Evolutionary conservation across 2,888 invertebrate species (phyloP).

Genomic region (Hirtodrosophila alboralis): DNA sequence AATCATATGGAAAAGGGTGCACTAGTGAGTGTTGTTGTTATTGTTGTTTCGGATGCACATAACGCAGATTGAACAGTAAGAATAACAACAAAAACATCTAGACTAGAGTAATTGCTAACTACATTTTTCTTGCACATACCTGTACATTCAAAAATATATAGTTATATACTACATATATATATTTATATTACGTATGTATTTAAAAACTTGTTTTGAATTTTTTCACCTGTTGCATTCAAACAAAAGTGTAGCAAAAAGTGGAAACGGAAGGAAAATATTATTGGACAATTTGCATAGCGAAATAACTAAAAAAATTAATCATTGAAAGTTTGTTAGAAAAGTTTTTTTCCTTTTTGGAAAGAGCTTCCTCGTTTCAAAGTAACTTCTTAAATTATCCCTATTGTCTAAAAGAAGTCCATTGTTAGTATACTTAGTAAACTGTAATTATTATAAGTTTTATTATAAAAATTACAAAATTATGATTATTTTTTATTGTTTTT

Average conservation of each 20-base stretch:
- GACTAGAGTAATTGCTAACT: constrained; percentile 20
- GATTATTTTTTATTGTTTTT: too few relatives aligned
- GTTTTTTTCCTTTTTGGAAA: too few relatives aligned
- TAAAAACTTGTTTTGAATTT: constrained; percentile 33
- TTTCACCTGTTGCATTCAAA: constrained; percentile 39
- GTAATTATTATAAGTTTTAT: too few relatives aligned
- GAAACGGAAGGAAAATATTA: background rate
- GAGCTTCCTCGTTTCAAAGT: too few relatives aligned
- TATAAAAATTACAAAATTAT: too few relatives aligned
- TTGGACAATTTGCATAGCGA: constrained; percentile 14
- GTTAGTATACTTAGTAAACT: too few relatives aligned
- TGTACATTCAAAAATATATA: background rate
- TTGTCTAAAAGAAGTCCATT: too few relatives aligned
- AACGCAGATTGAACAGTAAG: constrained; percentile 18
- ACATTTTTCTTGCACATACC: constrained; percentile 14
- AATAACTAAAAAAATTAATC: background rate
- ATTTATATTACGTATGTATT: constrained; percentile 2
- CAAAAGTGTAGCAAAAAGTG: constrained; percentile 5
- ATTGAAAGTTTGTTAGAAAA: too few relatives aligned
- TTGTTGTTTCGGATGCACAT: constrained; percentile 20
- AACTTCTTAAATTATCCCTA: too few relatives aligned
- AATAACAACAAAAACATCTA: constrained; percentile 10
- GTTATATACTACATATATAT: background rate
- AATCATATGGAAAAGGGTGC: constrained; percentile 26
- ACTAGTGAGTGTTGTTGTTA: constrained; percentile 4